These are phyloP conservation scores for Dolomedes plantarius DNA, from an alignment of 2,888 invertebrate species.

Conservation along the genomic window DNA sequence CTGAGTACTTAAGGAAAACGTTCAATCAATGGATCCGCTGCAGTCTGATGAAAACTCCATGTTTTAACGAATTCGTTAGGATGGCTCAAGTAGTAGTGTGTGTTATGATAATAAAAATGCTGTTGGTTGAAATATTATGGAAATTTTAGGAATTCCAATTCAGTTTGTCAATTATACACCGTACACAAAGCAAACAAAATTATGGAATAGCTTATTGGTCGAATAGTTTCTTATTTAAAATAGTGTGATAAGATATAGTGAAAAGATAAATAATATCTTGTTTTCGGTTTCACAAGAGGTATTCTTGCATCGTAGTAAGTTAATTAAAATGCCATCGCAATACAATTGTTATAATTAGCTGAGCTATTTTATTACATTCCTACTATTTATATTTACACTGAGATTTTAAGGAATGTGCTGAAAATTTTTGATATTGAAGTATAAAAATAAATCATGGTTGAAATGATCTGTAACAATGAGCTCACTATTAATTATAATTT, in stretches of 20 bases:
- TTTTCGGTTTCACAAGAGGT: background rate
- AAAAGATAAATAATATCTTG: background rate
- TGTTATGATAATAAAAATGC: background rate
- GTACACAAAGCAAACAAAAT: background rate
- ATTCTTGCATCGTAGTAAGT: background rate
- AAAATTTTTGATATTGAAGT: too few species aligned
- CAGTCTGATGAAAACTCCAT: constrained; percentile 22
- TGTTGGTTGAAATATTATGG: background rate
- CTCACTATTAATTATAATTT: too few species aligned
- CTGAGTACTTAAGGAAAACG: constrained; percentile 28
- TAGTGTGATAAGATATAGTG: background rate
- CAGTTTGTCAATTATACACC: background rate
- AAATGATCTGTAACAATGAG: too few species aligned
- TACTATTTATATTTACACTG: too few species aligned
- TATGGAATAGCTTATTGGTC: background rate
- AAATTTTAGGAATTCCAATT: background rate
- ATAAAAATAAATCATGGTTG: too few species aligned
- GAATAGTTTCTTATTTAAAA: background rate
- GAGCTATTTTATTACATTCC: too few species aligned
- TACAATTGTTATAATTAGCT: too few species aligned
- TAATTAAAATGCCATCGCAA: background rate
- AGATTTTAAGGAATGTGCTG: too few species aligned
- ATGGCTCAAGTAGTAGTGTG: background rate
- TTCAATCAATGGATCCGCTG: constrained; percentile 4
- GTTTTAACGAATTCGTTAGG: background rate